Evolutionary conservation across 30 jellyfish, hydroid and myxozoan species (phyloP), one percentile per base, ranked within the genome.

Genomic region (Cassiopea andromeda): DNA sequence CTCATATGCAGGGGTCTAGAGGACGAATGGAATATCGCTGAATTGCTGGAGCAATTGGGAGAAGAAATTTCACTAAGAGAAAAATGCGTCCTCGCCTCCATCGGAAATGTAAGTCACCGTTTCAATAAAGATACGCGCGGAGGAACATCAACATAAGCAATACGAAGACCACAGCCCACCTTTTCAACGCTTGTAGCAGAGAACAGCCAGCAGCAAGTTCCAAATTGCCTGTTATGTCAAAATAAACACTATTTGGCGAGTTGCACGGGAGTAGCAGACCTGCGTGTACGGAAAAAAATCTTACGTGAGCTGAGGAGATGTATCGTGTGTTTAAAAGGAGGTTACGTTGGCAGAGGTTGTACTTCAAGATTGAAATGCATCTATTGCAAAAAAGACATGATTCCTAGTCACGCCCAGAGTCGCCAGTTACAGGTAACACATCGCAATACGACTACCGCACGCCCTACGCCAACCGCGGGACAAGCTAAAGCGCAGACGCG

Each of bases 31-130:
- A 70, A 64, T 81, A 17, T 27, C 17, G 38, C 44, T 27, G 80
- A 80, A 7, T 46, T 81, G 89, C 68, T 81, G 46, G 49, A 81
- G 17, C 68, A 43, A 14, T 43, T 81, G 17, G 89, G 89, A 44
- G 89, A 81, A 81, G 89, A 81, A 81, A 27, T 81, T 14, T 38
- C 80, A 27, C 45, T 81, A 7, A 49, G 89, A 38, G 89, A 81
- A 66, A 58, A 60, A 46, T 81, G 81, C 17, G 47, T 80, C 27
- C 64, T 81, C 47, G 89, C 74, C 43, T n/a, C 73, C 46, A 46
- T 77, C 19, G 43, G 47, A 48, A 45, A 18, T 8, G 7, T 10
- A 54, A 54, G 10, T 54, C 64, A 54, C 7, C 64, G 64, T 10
- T 10, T 54, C 12, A 54, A 10, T 54, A 54, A 54, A 46, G 48